Evolutionary conservation across 64 coral and sea anemone genomes (phyloP).

Genomic region (Stichodactyla mertensii): DNA sequence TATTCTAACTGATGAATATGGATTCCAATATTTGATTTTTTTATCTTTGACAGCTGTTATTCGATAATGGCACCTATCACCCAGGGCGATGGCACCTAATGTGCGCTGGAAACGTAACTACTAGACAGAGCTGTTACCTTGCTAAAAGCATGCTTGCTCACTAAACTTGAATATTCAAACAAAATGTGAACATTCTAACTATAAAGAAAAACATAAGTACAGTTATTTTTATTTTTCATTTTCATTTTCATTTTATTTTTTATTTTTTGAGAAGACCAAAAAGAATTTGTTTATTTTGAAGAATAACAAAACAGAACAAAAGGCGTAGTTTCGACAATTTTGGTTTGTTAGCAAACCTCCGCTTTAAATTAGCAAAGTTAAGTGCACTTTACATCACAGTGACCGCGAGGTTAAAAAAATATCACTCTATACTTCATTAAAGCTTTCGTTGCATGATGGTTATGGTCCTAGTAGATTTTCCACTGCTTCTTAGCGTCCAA

Average conservation of each 20-base stretch:
- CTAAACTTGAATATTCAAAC: background rate
- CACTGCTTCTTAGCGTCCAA: no score
- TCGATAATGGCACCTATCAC: conserved; percentile 12
- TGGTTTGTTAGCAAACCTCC: background rate
- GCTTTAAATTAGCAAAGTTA: background rate
- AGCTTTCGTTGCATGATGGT: background rate
- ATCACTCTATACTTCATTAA: background rate
- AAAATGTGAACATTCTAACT: no score
- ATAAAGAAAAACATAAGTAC: no score
- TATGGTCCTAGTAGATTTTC: background rate
- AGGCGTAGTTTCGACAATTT: background rate
- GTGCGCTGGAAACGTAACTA: background rate
- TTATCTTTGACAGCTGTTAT: conserved; percentile 2
- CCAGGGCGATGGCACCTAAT: background rate
- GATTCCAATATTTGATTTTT: conserved; percentile 9
- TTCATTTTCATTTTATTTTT: background rate
- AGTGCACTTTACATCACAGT: background rate
- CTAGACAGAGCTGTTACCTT: background rate
- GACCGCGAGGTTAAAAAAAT: background rate
- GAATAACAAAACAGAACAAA: background rate
- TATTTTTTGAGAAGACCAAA: background rate
- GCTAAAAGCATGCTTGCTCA: conserved; percentile 4
- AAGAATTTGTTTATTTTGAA: background rate
- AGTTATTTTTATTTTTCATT: no score
- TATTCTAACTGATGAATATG: background rate